These are phyloP conservation scores for Lichenostomus cassidix DNA, from an alignment of 2,113 vertebrate genomes.

Conservation along the genomic window DNA sequence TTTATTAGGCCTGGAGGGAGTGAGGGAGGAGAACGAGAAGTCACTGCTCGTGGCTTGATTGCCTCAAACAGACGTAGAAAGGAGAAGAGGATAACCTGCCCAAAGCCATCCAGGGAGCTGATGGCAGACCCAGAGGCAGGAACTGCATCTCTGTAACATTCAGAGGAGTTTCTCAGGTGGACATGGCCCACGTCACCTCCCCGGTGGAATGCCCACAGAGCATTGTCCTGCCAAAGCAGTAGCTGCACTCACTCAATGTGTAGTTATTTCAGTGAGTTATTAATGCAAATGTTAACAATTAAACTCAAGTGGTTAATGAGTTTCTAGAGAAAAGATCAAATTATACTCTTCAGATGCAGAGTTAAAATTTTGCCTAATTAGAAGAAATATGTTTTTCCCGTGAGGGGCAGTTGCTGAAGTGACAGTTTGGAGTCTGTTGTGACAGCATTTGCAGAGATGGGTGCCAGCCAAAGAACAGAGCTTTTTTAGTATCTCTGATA, in stretches of 20 bases:
- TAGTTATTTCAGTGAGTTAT: neutral
- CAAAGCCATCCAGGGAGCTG: neutral
- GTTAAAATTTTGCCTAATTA: slow-evolving; percentile 55
- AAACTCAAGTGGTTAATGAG: slow-evolving; percentile 38
- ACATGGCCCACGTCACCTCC: neutral
- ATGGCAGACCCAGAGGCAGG: neutral
- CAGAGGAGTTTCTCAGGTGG: neutral
- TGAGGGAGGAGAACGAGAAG: neutral
- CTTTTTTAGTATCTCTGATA: slow-evolving; percentile 12
- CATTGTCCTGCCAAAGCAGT: neutral
- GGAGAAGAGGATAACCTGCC: neutral
- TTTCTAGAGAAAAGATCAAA: slow-evolving; percentile 52
- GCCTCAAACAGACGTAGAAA: neutral
- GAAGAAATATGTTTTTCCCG: slow-evolving; percentile 45
- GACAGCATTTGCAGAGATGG: slow-evolving; percentile 49
- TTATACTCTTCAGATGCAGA: slow-evolving; percentile 15
- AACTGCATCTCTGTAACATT: neutral
- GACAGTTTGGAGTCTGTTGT: slow-evolving; percentile 55
- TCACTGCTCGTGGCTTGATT: neutral
- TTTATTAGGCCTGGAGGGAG: neutral
- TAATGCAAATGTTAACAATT: slow-evolving; percentile 54
- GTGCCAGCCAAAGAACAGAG: slow-evolving; percentile 42
- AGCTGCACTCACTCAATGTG: neutral
- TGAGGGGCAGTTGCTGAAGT: slow-evolving; percentile 54
- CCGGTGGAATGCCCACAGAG: neutral